Evolutionary conservation across 2,797 vertebrate species (phyloP), one percentile per base, ranked within the genome.

Genomic region (Urocyon cinereoargenteus): DNA sequence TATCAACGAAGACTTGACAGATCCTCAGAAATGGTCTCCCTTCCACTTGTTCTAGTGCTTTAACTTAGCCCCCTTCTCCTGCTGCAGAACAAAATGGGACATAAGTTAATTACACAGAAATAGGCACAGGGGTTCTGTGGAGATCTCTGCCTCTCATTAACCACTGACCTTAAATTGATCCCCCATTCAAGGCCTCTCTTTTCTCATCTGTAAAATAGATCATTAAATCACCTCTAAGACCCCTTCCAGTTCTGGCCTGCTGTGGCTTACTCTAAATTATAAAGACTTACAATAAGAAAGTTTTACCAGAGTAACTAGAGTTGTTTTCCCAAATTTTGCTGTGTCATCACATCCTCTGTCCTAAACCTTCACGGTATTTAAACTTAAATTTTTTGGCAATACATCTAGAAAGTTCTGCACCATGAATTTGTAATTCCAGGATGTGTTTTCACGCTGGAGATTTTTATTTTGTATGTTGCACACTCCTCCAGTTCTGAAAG

Each of bases 131-230:
- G 51, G 49, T 14, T 86, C 49, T 57, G 0, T 79, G 18, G 86
- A 45, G 18, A 1, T 81, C 68, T 91, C 86, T 84, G 81, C 75
- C 15, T 66, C 92, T 81, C 61, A 5, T 70, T 70, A 64, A 53
- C 85, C 92, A 24, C 18, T 85, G n/a, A 34, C 31, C 40, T 73
- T 79, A 66, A 77, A 22, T 31, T 34, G 34, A n/a, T 64, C 51
- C 24, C 24, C 10, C 24, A 86, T 75, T 81, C 62, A 34, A 5
- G 45, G 53, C 55, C 59, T 97, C 55, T 18, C 6, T 87, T 21
- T 97, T 84, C 77, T 97, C 53, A 45, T 83, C 87, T 90, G 15
- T 55, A 78, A 61, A 59, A 91, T 84, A 79, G 62, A 64, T 28
- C 51, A 14, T 55, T 73, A 84, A 83, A 21, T 70, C 34, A 40